Evolutionary conservation across 1,140 invertebrate species (phyloP), one percentile per base, ranked within the genome.

Genomic region (Zaprionus ghesquierei): DNA sequence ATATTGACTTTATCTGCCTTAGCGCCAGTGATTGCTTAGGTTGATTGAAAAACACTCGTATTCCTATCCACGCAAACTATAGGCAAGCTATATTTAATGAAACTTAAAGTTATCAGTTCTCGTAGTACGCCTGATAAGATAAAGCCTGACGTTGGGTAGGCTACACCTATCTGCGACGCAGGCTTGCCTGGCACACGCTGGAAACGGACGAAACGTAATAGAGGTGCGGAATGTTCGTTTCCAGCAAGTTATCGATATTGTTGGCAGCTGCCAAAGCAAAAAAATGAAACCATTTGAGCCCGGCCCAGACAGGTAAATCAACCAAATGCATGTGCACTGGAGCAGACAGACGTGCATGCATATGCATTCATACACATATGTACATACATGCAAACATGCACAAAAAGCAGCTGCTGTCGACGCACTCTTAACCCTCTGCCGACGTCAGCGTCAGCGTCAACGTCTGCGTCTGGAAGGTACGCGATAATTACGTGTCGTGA

Each of bases 381-480:
- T 49, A 33, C 29, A 20, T 31, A 54, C 10, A 38, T 29, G n/a
- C 29, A 49, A 46, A 25, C 29, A 71, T 59, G 63, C 69, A 76
- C 20, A 56, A 58, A 75, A 79, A 65, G 76, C 76, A 89, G 84
- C 84, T 89, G 84, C 84, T 75, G 76, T 61, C 77, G 69, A 60
- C 64, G 71, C 51, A 72, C 44, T 46, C 60, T 46, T 56, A 20
- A 22, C 41, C 10, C 61, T 10, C 18, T 51, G 18, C 66, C 49
- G 20, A n/a, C 31, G 41, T 70, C 41, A 5, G 50, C 51, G 20
- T 66, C 44, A 50, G 70, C n/a, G n/a, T n/a, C n/a, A n/a, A n/a
- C 41, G 61, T 66, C 44, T 55, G 70, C 54, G 71, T 75, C 78
- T 74, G 59, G 76, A 79, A 79, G 74, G 69, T 72, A 38, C 73